Evolutionary conservation across 37 sponge, comb jelly and placozoan species (phyloP).

Genomic region (Eunapius fragilis): DNA sequence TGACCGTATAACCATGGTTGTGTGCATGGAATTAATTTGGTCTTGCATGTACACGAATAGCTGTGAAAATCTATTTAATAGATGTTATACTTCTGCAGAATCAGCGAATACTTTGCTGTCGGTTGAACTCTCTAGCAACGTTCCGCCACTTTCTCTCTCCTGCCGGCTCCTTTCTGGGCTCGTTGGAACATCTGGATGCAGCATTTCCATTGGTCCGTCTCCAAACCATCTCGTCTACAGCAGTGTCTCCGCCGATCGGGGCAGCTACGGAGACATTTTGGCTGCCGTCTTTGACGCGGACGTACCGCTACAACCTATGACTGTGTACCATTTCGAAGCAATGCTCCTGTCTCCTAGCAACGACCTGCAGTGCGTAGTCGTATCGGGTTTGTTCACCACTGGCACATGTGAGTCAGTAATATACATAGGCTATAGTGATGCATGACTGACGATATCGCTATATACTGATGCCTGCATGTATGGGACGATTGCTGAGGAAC

Average conservation of each 20-base stretch:
- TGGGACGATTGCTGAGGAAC: too few relatives aligned
- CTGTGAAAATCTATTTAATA: too few relatives aligned
- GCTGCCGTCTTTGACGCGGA: background rate
- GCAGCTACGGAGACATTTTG: background rate
- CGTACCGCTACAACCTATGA: background rate
- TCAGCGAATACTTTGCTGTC: background rate
- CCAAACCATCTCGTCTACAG: background rate
- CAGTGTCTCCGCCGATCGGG: background rate
- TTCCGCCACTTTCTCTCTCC: background rate
- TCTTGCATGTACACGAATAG: too few relatives aligned
- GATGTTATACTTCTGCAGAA: background rate
- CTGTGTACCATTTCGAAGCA: background rate
- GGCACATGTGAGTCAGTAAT: background rate
- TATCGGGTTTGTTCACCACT: background rate
- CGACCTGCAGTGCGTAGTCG: background rate
- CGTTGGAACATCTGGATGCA: background rate
- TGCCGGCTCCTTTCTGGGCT: background rate
- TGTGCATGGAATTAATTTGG: too few relatives aligned
- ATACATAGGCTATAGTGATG: background rate
- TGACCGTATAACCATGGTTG: too few relatives aligned
- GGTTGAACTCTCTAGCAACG: background rate
- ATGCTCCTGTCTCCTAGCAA: background rate
- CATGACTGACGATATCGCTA: background rate
- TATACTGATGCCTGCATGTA: too few relatives aligned
- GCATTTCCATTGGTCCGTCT: background rate